Percentiles rank a stretch among this genome's conserved stretches.
Conservation (phyloP, 2,113 vertebrate species). For the Euleptes europaea region DNA sequence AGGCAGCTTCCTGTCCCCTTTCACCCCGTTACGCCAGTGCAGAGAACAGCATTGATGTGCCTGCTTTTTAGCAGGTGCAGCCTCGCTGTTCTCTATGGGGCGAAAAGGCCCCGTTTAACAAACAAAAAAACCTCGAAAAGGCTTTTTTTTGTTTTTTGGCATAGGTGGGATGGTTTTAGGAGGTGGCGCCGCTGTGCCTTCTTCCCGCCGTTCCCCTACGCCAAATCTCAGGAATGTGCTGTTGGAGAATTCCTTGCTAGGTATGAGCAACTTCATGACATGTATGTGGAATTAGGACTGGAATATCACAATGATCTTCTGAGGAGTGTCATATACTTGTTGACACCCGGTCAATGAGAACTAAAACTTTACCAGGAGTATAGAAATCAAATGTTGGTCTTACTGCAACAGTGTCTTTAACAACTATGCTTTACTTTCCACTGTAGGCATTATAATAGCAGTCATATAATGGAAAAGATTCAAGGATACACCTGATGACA, state of each 20-base stretch:
- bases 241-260: slow-evolving; percentile 18
- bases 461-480: neutral
- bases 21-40: too few relatives aligned
- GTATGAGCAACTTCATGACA: neutral
- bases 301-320: neutral
- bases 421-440: neutral
- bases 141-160: too few relatives aligned
- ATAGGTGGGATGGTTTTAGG: too few relatives aligned
- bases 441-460: neutral
- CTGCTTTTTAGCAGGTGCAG: too few relatives aligned
- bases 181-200: too few relatives aligned
- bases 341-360: neutral
- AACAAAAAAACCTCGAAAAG: too few relatives aligned
- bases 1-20: too few relatives aligned
- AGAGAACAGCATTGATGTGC: too few relatives aligned
- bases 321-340: neutral
- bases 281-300: neutral
- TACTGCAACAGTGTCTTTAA: neutral
- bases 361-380: neutral
- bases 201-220: too few relatives aligned
- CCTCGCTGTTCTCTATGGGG: too few relatives aligned
- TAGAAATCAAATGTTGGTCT: neutral
- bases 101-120: too few relatives aligned
- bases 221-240: too few relatives aligned
- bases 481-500: neutral